Percentiles rank a stretch among this genome's conserved stretches.
These are phyloP conservation scores for Syrphus vitripennis DNA, from an alignment of 2,888 invertebrate genomes.

Conservation along the genomic window DNA sequence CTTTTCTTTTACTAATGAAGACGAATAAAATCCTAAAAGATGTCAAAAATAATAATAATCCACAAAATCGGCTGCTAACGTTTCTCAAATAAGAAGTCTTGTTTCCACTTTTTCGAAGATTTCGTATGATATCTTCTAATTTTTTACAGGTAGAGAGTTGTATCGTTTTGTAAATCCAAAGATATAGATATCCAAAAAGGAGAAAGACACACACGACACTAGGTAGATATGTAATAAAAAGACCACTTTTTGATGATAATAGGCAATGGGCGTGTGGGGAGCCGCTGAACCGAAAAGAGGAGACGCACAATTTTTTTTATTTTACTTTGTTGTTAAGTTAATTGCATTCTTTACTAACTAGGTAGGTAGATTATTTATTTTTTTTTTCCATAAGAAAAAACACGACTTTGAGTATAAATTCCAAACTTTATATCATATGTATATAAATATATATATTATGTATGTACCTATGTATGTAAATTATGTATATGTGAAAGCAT, in stretches of 20 bases:
- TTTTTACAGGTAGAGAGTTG: slow-evolving; percentile 16
- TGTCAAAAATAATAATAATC: slow-evolving; percentile 2
- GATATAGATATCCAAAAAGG: slow-evolving; percentile 20
- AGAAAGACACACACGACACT: slow-evolving; percentile 12
- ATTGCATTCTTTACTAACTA: not conserved
- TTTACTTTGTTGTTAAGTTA: not conserved
- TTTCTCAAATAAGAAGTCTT: not conserved
- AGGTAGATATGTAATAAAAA: not conserved
- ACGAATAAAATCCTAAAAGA: not conserved
- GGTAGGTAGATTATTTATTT: not conserved
- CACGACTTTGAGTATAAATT: not conserved
- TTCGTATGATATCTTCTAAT: not conserved
- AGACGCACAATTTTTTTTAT: not conserved
- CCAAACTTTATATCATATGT: not conserved
- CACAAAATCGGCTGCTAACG: not conserved
- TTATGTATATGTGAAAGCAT: not conserved
- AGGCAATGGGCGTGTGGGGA: not conserved
- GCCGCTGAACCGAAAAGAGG: not conserved
- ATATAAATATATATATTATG: not conserved
- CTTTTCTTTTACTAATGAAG: not conserved
- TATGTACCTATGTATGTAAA: too few species aligned
- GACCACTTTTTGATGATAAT: slow-evolving; percentile 8
- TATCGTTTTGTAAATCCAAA: slow-evolving; percentile 48
- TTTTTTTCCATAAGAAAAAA: not conserved
- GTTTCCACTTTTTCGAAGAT: not conserved